These are phyloP conservation scores for Carassius gibelio DNA, from an alignment of 2,113 vertebrate species.

Conservation along the genomic window DNA sequence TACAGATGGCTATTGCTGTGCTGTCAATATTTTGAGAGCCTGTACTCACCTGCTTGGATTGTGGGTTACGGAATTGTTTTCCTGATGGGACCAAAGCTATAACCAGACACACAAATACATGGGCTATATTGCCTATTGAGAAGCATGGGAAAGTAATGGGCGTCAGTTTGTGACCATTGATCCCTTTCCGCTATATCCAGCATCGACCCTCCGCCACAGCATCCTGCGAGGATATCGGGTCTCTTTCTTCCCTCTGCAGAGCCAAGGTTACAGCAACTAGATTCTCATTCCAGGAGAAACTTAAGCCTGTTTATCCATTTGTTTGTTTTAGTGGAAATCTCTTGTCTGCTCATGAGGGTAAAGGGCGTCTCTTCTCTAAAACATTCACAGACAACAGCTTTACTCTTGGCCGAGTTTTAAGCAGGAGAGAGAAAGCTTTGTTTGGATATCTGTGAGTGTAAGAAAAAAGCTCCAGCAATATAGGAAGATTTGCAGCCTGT, in stretches of 20 bases:
- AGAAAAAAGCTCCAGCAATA: slow-evolving; percentile 26
- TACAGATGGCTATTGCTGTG: slow-evolving; percentile 62
- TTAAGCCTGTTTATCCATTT: slow-evolving; percentile 39
- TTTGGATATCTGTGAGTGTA: slow-evolving; percentile 22
- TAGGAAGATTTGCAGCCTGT: slow-evolving; percentile 32
- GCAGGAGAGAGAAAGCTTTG: slow-evolving; percentile 25
- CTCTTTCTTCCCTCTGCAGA: background rate
- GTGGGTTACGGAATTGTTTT: slow-evolving; percentile 69
- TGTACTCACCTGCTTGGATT: slow-evolving; percentile 69
- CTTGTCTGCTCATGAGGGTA: slow-evolving; percentile 29
- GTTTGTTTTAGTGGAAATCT: slow-evolving; percentile 44
- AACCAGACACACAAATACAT: background rate
- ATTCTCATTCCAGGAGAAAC: slow-evolving; percentile 27
- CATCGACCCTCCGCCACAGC: background rate
- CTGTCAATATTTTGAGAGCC: slow-evolving; percentile 73
- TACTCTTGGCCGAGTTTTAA: slow-evolving; percentile 21
- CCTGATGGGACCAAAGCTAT: slow-evolving; percentile 47
- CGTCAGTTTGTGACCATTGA: slow-evolving; percentile 42
- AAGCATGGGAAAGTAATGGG: slow-evolving; percentile 30
- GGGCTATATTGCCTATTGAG: background rate
- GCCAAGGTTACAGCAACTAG: slow-evolving; percentile 26
- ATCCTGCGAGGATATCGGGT: slow-evolving; percentile 8
- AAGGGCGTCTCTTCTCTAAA: slow-evolving; percentile 9
- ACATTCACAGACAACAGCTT: slow-evolving; percentile 29
- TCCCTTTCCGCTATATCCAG: background rate